Base-by-base conservation (phyloP, 2,797 vertebrate genomes). In the Hyperoplus lanceolatus region DNA sequence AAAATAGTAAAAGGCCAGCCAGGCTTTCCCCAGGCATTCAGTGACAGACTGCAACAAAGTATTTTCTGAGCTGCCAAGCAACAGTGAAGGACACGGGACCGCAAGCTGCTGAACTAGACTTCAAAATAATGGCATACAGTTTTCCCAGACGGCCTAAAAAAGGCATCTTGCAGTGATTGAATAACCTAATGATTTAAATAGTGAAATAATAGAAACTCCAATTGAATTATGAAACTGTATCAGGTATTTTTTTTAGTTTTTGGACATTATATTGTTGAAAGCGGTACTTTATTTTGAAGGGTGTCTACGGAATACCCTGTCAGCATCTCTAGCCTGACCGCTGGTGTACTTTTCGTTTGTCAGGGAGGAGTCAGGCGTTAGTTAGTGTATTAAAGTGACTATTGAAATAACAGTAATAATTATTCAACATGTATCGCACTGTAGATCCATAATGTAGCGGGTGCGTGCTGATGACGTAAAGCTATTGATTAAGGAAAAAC, bases 351-450 rank as follows among this genome's bases (percentile, higher is more conserved):
- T 90, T 90, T 90, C 83, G 85, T 67, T 87, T 81, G 49, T 70
- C 38, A 92, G 92, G 94, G 94, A 94, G 95, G 93, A 95, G 95
- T 94, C 94, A 80, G 85, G 14, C 89, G 60, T 58, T 87, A 88
- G 89, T 93, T 94, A 92, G 86, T 90, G 64, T 77, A 86, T 87
- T 75, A 89, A 92, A 93, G 84, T 93, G 86, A 79, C 74, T 87
- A 73, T 83, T 65, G 16, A 80, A 66, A 83, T 75, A 77, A 79
- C 54, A 4, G 29, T 41, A 73, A 29, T 29, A 29, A 76, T 69
- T 76, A 21, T 79, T 54, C 85, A 77, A 62, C 72, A 89, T 77
- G 73, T 64, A 39, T 80, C n/a, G 48, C 80, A 16, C 2, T n/a
- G 11, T 73, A 14, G 66, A 61, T 85, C 64, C 86, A 94, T 89